Evolutionary conservation across 2,888 invertebrate species (phyloP).

Genomic region (Fabriciana adippe): DNA sequence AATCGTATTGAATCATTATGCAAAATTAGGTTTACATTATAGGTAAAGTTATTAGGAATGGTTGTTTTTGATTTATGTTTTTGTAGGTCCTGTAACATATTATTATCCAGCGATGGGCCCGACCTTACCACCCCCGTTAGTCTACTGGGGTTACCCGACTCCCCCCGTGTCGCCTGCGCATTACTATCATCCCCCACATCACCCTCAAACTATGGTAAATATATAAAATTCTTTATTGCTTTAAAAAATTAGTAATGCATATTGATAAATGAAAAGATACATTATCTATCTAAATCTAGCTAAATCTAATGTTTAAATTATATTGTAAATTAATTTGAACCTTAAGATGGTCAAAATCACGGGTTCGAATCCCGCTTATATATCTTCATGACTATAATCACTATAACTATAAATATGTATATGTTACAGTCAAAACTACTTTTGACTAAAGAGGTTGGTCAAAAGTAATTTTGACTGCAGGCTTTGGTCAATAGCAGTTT

Average conservation of each 20-base stretch:
- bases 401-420: too few relatives aligned
- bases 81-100: constrained; percentile 78
- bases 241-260: neutral
- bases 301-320: too few relatives aligned
- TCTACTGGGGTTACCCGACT: constrained; percentile 97
- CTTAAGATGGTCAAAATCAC: too few relatives aligned
- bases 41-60: neutral
- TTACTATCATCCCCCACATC: constrained; percentile 87
- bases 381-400: too few relatives aligned
- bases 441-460: too few relatives aligned
- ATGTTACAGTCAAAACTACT: too few relatives aligned
- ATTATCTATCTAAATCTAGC: too few relatives aligned
- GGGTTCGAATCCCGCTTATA: too few relatives aligned
- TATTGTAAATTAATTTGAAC: too few relatives aligned
- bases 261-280: too few relatives aligned
- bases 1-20: neutral
- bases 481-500: too few relatives aligned
- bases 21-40: neutral
- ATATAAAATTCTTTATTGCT: neutral
- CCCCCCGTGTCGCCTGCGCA: constrained; percentile 96
- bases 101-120: constrained; percentile 81
- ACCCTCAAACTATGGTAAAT: constrained; percentile 73
- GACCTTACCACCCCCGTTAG: constrained; percentile 85
- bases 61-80: constrained; percentile 6
- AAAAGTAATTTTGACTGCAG: too few relatives aligned